Evolutionary conservation across 2,888 invertebrate species (phyloP), one percentile per base, ranked within the genome.

Genomic region (Synergus gifuensis): DNA sequence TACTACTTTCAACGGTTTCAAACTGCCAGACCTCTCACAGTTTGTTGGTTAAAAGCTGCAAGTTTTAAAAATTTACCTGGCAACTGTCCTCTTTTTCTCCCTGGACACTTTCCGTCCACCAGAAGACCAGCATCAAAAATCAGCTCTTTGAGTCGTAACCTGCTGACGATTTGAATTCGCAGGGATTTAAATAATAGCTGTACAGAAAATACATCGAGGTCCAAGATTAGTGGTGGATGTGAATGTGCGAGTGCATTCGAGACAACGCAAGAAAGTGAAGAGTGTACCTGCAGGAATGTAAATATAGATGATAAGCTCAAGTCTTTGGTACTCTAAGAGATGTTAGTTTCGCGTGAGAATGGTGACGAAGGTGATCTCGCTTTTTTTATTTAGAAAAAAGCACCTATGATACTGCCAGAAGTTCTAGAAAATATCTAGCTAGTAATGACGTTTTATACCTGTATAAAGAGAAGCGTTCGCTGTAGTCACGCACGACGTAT

Each of bases 1-100:
- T 14, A 64, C 92, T 4, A 90, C 93, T 78, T 93, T 94, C 86
- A 92, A 92, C 76, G 95, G 95, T 86, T 96, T 97, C 92, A 96
- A 96, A 91, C 94, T 97, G 89, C 96, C 97, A 0, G 96, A 97
- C 92, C 93, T 97, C 77, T 94, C 96, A 82, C 95, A 95, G 16
- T 96, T 95, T 90, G 94, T 96, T 83, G 94, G 94, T 81, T 94
- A 93, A 93, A 93, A 49, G n/a, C 58, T 11, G 78, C 77, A 49
- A 76, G 28, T 36, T 64, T 16, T n/a, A 40, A 40, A 9, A 16
- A 36, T 66, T n/a, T 66, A n/a, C 42, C 16, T 66, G 66, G 18
- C 28, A 64, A 64, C 40, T 64, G 14, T 42, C 40, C 66, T 11
- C n/a, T n/a, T 40, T 40, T n/a, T 42, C 36, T 8, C n/a, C 42